These are phyloP conservation scores for Cheumatopsyche charites DNA, from an alignment of 1,140 invertebrate species.

Conservation along the genomic window DNA sequence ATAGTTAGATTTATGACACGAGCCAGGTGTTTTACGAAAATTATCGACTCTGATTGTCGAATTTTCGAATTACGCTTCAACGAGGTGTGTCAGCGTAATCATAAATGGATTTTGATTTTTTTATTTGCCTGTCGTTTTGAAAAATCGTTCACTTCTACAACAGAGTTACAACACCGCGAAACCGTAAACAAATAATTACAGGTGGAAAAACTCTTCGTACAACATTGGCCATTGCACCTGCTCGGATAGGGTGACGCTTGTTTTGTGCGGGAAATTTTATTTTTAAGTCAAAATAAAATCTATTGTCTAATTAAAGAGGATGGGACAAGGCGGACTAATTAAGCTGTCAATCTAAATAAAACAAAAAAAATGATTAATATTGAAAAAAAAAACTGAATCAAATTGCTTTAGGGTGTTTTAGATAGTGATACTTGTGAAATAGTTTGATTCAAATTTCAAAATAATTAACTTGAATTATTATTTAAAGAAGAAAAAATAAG, in stretches of 20 bases:
- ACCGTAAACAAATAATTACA: constrained; percentile 13
- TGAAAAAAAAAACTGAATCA: no score
- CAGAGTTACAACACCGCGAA: neutral
- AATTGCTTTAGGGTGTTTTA: no score
- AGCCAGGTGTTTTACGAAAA: constrained; percentile 10
- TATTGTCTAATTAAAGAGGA: no score
- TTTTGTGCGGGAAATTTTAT: no score
- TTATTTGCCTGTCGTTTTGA: neutral
- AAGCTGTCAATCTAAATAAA: no score
- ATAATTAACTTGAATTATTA: no score
- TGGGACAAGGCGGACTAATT: no score
- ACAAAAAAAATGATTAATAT: no score
- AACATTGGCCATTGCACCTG: neutral
- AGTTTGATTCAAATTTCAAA: no score
- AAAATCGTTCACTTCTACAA: neutral
- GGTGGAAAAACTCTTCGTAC: neutral
- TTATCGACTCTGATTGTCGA: constrained; percentile 30
- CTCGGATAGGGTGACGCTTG: neutral
- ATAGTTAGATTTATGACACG: neutral
- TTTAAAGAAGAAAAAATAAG: no score
- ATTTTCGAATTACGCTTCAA: constrained; percentile 23
- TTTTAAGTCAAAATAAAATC: no score
- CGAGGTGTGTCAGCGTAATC: neutral
- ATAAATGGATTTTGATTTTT: neutral
- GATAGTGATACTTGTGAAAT: no score